Base-by-base conservation (phyloP, 30 jellyfish, hydroid and myxozoan species). In the Mastigias papua region DNA sequence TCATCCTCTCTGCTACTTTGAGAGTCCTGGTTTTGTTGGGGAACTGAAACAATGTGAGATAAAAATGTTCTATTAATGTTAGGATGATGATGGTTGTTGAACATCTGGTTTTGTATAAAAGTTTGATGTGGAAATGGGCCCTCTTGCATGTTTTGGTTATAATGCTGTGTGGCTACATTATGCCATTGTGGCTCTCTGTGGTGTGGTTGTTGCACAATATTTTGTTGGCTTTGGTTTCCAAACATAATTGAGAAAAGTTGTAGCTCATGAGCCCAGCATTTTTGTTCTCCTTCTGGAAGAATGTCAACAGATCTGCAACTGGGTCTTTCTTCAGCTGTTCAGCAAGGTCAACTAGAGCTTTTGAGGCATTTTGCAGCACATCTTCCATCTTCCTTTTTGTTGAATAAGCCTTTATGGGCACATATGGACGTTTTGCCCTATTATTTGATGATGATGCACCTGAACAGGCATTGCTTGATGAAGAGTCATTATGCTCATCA, bases 321-420 rank as follows among this genome's bases (percentile, higher is more conserved):
- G 72, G 72, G 33, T 60, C 72, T 60, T 60, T 22, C 72, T 60
- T 60, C 33, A 60, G 33, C 72, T 60, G 72, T 60, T 60, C 72
- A 60, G 72, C 33, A 22, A 60, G 72, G 72, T 60, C 72, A 60
- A 60, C 33, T 60, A 60, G 33, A 60, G 72, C 72, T 7, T 60
- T 60, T 10, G 33, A 60, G 7, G 72, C 17, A 21, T 60, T 60
- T 7, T 60, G 33, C 30, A 60, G 7, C 33, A 60, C 72, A 60
- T 60, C 72, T 60, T 60, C 21, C 10, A 60, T 27, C 72, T 60
- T 60, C 72, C 30, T 60, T 60, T 9, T n/a, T 60, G 10, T 60
- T 60, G 30, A 60, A 60, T 60, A 6, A 60, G 33, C 72, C 72
- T 60, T 60, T 60, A 60, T 7, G 72, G 72, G 10, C 33, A 60